Base-by-base conservation (phyloP, 2,888 invertebrate species). In the Odontocerum albicorne region DNA sequence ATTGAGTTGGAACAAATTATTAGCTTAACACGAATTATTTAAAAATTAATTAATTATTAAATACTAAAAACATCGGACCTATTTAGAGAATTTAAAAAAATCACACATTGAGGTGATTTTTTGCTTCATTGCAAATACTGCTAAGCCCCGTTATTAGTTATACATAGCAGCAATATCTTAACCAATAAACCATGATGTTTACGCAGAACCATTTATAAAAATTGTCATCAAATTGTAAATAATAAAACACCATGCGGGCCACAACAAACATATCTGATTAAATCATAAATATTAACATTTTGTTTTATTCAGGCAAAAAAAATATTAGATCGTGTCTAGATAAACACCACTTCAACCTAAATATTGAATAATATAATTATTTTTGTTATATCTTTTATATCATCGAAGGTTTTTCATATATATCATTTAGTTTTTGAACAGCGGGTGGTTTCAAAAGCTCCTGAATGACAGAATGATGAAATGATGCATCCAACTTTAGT, bases 401-500 rank as follows among this genome's bases (percentile, higher is more conserved):
- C 10, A n/a, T 27, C 27, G 4, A 10, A 7, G 27, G 27, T 27
- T 7, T 27, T 27, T 27, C 4, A 7, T 6, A 12, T 6, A 35
- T 31, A 38, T 36, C 31, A 20, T 21, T 53, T 39, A n/a, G 22
- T 3, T 32, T 15, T 17, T 8, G 16, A 36, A 12, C 55, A 12
- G 33, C 50, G 50, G 55, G 55, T 19, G 55, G 45, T 12, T 32
- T 13, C n/a, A 22, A 19, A 33, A 36, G 50, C 57, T 43, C n/a
- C 50, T 36, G 46, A 50, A 49, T 46, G 57, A 60, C 57, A 60
- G 57, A 54, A 60, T 60, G 60, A 60, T 60, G 46, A 60, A 60
- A 54, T 50, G 56, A 53, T 35, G 22, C 4, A 32, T 46, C 27
- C 50, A 60, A 17, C 3, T 19, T 46, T 16, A 39, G 44, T 54